Percentiles rank a stretch among this genome's conserved stretches.
These are phyloP conservation scores for Drosophila repleta DNA, from an alignment of 1,140 invertebrate species.

Conservation along the genomic window DNA sequence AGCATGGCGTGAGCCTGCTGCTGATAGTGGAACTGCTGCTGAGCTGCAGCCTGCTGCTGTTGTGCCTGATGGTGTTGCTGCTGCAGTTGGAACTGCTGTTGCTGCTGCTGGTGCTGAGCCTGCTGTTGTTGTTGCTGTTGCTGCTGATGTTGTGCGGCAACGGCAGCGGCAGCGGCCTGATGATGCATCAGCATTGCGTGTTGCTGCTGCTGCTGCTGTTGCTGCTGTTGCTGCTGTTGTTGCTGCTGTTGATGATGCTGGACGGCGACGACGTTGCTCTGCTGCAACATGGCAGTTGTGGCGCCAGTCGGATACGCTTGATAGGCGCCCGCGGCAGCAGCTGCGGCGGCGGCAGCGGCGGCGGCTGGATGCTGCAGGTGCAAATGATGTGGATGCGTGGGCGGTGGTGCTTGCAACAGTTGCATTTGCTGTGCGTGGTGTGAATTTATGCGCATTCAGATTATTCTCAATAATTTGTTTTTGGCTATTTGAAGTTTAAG, in stretches of 20 bases:
- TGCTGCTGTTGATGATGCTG: constrained; percentile 71
- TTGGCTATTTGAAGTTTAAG: constrained; percentile 44
- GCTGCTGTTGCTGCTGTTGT: constrained; percentile 59
- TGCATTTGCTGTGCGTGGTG: constrained; percentile 83
- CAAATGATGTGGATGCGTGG: constrained; percentile 75
- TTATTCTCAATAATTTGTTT: constrained; percentile 52
- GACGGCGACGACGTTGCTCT: constrained; percentile 50
- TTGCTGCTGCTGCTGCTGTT: constrained; percentile 53
- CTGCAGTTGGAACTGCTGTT: constrained; percentile 38
- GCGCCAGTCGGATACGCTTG: constrained; percentile 51
- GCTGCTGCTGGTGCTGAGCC: constrained; percentile 35
- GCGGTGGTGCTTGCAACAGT: constrained; percentile 81
- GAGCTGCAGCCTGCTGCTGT: constrained; percentile 53
- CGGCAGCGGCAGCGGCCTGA: constrained; percentile 55
- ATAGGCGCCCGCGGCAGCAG: constrained; percentile 58
- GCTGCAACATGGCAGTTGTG: constrained; percentile 55
- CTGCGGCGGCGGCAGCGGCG: constrained; percentile 49
- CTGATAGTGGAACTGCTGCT: constrained; percentile 74
- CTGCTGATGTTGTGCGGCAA: constrained; percentile 53
- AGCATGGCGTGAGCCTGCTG: constrained; percentile 75
- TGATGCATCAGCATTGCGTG: constrained; percentile 58
- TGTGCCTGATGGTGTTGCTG: constrained; percentile 55
- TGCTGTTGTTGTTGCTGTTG: constrained; percentile 58
- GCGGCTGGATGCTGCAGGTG: constrained; percentile 65
- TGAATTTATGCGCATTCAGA: constrained; percentile 67